phyloP scores from a whole-genome alignment of 2,888 invertebrate genomes.

The Cybosia mesomella region DNA sequence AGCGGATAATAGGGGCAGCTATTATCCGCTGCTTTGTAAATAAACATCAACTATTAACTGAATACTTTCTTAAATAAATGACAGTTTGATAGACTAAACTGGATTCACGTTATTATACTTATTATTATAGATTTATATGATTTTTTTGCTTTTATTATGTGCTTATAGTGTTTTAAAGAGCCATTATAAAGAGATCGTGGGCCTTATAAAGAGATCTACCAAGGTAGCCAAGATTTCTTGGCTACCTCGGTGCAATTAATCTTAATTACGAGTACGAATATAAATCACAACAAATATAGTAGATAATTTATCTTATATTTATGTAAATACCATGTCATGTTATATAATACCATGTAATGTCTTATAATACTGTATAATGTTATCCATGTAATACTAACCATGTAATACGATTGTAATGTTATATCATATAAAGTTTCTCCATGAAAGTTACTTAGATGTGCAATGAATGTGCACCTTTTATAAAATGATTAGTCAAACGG shows the following conservation, averaged over 20 bases:
- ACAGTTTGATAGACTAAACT: slow-evolving; percentile 54
- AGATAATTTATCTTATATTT: neutral
- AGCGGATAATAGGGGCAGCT: slow-evolving; percentile 63
- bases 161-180: slow-evolving; percentile 13
- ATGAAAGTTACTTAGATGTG: no score
- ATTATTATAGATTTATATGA: slow-evolving; percentile 30
- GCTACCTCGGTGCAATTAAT: slow-evolving; percentile 20
- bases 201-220: no score
- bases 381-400: no score
- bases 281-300: slow-evolving; percentile 9
- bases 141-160: slow-evolving; percentile 26
- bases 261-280: slow-evolving; percentile 12
- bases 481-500: no score
- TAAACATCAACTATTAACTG: slow-evolving; percentile 66
- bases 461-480: no score
- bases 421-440: no score
- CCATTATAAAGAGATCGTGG: no score
- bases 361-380: neutral
- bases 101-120: slow-evolving; percentile 23
- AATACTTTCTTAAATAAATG: slow-evolving; percentile 44
- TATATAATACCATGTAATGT: neutral
- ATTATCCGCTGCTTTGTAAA: slow-evolving; percentile 64
- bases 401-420: no score
- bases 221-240: no score
- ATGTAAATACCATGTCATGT: neutral